These are phyloP conservation scores for Dicranocentrus wangi DNA, from an alignment of 2,888 invertebrate species.

Conservation along the genomic window DNA sequence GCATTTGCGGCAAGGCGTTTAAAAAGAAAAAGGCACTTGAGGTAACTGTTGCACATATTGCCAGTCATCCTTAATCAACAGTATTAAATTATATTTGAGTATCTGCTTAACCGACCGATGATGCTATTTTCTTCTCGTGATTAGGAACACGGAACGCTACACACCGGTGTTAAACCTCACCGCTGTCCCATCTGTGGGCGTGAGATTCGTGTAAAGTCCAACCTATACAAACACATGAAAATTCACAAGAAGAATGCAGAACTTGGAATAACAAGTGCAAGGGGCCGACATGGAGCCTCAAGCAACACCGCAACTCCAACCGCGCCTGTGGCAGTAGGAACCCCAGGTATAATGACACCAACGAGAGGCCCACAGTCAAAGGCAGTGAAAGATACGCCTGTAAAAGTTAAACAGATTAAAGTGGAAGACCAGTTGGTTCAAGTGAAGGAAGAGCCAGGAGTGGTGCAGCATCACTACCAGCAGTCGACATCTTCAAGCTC, in stretches of 20 bases:
- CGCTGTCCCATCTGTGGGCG: conserved; percentile 70
- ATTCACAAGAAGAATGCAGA: conserved; percentile 69
- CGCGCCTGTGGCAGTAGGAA: neutral
- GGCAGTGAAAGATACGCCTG: neutral
- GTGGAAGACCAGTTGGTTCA: conserved; percentile 36
- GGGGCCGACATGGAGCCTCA: conserved; percentile 14
- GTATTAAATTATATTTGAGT: too few relatives aligned
- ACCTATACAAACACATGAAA: conserved; percentile 73
- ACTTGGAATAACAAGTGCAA: conserved; percentile 41
- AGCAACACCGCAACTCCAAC: neutral
- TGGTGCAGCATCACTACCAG: neutral
- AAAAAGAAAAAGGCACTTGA: conserved; percentile 71
- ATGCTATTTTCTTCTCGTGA: too few relatives aligned
- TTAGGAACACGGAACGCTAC: conserved; percentile 70
- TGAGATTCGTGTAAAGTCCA: conserved; percentile 71
- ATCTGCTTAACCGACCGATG: too few relatives aligned
- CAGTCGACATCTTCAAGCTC: neutral
- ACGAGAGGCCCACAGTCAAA: conserved; percentile 14
- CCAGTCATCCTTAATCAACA: too few relatives aligned
- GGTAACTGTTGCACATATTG: conserved; percentile 46
- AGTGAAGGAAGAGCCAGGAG: conserved; percentile 35
- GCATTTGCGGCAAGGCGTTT: conserved; percentile 70
- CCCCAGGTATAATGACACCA: neutral
- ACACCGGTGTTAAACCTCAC: conserved; percentile 70
- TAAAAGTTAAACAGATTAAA: conserved; percentile 44